These are phyloP conservation scores for Heliconius congener DNA, from an alignment of 1,140 invertebrate species.

Conservation along the genomic window DNA sequence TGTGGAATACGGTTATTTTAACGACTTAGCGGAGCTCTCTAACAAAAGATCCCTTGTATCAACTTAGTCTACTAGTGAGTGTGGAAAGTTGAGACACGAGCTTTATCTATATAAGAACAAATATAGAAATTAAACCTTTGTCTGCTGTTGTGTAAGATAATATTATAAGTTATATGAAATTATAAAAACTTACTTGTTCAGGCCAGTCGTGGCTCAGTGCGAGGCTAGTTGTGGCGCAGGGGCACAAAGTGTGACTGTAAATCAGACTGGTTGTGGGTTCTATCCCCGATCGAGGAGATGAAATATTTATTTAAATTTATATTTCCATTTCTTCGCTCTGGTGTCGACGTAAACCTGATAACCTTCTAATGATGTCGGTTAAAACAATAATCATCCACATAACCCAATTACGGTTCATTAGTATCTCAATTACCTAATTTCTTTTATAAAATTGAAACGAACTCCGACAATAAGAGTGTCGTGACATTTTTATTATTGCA, in stretches of 20 bases:
- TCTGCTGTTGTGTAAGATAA: neutral
- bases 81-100: neutral
- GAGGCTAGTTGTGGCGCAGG: too few species aligned
- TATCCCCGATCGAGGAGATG: too few species aligned
- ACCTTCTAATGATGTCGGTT: too few species aligned
- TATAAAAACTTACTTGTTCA: too few species aligned
- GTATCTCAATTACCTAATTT: neutral
- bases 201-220: too few species aligned
- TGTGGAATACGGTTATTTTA: conserved; percentile 3
- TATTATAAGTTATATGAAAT: neutral
- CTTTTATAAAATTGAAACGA: neutral
- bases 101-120: neutral
- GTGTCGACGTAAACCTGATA: too few species aligned
- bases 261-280: too few species aligned
- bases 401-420: neutral
- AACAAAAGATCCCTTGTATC: neutral
- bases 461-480: neutral
- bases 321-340: too few species aligned
- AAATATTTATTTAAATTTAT: too few species aligned
- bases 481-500: neutral
- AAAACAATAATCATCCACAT: neutral
- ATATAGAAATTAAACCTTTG: neutral
- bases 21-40: neutral
- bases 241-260: too few species aligned
- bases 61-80: neutral